Evolutionary conservation across 2,113 vertebrate genomes (phyloP).

Genomic region (Rhabdomys dilectus): DNA sequence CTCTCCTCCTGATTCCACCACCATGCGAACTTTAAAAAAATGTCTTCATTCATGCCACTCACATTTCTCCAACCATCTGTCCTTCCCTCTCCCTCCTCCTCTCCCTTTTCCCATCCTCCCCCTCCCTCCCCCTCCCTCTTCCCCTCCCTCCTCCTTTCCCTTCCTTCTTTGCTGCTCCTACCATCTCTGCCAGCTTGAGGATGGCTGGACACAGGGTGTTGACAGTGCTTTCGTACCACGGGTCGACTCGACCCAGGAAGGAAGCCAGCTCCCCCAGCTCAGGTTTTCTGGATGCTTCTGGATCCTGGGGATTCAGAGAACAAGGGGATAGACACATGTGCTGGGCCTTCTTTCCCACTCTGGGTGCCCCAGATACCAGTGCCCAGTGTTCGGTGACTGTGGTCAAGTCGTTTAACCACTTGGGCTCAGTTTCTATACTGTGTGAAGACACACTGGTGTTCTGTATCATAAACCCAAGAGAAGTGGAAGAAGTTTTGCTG

Average conservation of each 20-base stretch:
- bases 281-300: rapidly evolving
- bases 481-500: background rate
- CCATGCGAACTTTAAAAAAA: background rate
- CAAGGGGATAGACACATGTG: rapidly evolving
- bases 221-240: constrained; percentile 95
- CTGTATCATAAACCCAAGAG: background rate
- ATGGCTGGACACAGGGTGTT: constrained; percentile 91
- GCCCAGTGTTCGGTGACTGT: background rate
- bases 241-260: constrained; percentile 93
- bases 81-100: background rate
- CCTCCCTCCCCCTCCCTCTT: rapidly evolving
- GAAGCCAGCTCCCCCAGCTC: constrained; percentile 89
- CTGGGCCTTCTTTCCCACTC: background rate
- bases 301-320: constrained; percentile 56
- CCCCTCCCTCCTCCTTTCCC: background rate
- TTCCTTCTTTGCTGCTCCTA: constrained; percentile 73
- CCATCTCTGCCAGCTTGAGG: constrained; percentile 93
- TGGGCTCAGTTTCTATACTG: background rate
- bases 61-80: background rate
- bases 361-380: background rate
- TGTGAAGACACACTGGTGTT: background rate
- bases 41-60: rapidly evolving
- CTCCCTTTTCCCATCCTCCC: background rate
- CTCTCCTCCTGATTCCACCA: too few relatives aligned
- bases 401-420: background rate